These are phyloP conservation scores for Clistopyga incitator DNA, from an alignment of 2,888 invertebrate species.

Conservation along the genomic window DNA sequence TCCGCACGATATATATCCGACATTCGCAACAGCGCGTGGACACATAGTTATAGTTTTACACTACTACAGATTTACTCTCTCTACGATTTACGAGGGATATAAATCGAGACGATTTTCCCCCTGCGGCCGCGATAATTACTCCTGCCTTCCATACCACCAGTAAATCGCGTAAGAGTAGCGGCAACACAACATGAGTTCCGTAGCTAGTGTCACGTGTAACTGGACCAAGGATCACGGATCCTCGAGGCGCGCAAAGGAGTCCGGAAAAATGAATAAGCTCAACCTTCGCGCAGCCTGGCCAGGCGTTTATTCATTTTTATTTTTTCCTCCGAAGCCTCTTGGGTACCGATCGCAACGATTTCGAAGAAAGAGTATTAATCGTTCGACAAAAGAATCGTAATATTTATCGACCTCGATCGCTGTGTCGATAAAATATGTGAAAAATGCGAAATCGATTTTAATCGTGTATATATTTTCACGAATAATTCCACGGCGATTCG, in stretches of 20 bases:
- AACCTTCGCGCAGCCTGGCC: constrained; percentile 53
- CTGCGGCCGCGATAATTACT: constrained; percentile 58
- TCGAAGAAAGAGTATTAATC: background rate
- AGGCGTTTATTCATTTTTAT: background rate
- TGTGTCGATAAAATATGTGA: too few relatives aligned
- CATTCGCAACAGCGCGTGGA: background rate
- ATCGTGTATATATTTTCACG: too few relatives aligned
- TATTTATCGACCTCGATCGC: too few relatives aligned
- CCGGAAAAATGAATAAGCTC: constrained; percentile 69
- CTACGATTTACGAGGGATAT: constrained; percentile 66
- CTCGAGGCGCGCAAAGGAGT: constrained; percentile 55
- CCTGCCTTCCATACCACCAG: constrained; percentile 42
- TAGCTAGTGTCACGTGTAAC: constrained; percentile 57
- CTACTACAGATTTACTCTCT: constrained; percentile 34
- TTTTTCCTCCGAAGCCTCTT: background rate
- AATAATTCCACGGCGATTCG: too few relatives aligned
- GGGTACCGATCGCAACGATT: constrained; percentile 13
- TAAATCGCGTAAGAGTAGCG: constrained; percentile 7
- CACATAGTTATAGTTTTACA: constrained; percentile 53
- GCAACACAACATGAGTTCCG: constrained; percentile 24
- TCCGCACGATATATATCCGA: background rate
- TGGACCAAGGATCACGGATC: constrained; percentile 72
- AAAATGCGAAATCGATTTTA: too few relatives aligned
- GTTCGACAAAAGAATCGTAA: too few relatives aligned
- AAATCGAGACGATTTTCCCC: constrained; percentile 66